Conservation (phyloP, 1,140 invertebrate species). For the Drosophila subpulchrella region DNA sequence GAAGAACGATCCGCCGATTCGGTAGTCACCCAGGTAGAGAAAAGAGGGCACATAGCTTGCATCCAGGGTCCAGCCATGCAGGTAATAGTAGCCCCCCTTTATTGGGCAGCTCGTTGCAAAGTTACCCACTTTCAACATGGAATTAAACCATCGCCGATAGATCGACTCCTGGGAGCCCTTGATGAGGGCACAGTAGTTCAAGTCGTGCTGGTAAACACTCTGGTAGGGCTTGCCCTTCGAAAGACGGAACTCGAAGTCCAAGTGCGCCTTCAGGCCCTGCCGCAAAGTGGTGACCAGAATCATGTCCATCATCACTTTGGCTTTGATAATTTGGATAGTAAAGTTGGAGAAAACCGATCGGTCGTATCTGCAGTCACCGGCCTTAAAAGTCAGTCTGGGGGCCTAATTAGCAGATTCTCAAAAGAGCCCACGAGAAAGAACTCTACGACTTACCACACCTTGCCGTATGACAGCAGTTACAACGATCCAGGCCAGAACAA, state of each 20-base stretch:
- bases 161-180: constrained; percentile 51
- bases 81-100: constrained; percentile 55
- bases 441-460: constrained; percentile 5
- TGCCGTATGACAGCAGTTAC: background rate
- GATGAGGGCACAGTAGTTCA: constrained; percentile 67
- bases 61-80: constrained; percentile 58
- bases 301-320: constrained; percentile 54
- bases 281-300: constrained; percentile 27
- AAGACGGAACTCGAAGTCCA: constrained; percentile 65
- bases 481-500: constrained; percentile 4
- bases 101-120: constrained; percentile 70
- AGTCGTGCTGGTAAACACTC: constrained; percentile 62
- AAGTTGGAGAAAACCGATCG: constrained; percentile 61
- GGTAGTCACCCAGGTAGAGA: constrained; percentile 73
- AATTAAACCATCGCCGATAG: constrained; percentile 63
- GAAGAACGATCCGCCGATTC: constrained; percentile 44
- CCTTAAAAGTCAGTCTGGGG: constrained; percentile 53
- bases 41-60: constrained; percentile 57
- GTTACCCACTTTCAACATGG: constrained; percentile 59
- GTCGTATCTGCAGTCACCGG: constrained; percentile 49
- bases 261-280: constrained; percentile 48
- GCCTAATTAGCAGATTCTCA: constrained; percentile 19
- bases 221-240: constrained; percentile 63
- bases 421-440: background rate
- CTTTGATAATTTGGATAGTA: constrained; percentile 41